Evolutionary conservation across 2,797 vertebrate genomes (phyloP), one percentile per base, ranked within the genome.

Genomic region (Selene dorsalis): DNA sequence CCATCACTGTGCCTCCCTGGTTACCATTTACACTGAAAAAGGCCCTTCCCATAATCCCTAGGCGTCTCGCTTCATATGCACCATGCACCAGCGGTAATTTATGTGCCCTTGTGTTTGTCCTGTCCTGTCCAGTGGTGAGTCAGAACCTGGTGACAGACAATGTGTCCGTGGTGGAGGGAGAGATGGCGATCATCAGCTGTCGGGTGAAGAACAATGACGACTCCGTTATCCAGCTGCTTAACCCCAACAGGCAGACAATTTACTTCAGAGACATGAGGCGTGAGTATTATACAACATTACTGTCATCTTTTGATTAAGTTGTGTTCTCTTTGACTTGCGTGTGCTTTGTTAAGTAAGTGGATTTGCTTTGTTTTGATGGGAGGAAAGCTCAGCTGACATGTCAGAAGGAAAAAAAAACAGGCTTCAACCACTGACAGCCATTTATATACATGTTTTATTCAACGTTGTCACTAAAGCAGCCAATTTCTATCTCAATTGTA

Each of bases 221-320:
- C 94, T 98, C 97, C 0, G 97, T 99, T 86, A 98, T 98, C 87
- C 98, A 99, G 84, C 96, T 99, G 38, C 96, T 99, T 89, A 99
- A 98, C 92, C 97, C 97, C 89, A 98, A 98, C 95, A 95, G 97
- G 90, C 98, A 99, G 92, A 99, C 98, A 1, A 98, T 99, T 89
- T 99, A 97, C 84, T 99, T 98, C 95, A 94, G 95, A 89, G 97
- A 99, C 77, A 95, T 98, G 93, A 95, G 98, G 87, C 98, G 98
- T 99, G 94, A 97, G 97, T 55, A 77, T 52, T 53, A 16, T 5
- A 35, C 57, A 20, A 20, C 58, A 12, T 18, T 6, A 8, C 43
- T 0, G 13, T 20, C 45, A 20, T 24, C 38, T 65, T 55, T 20
- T 14, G 9, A 20, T 14, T 38, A 22, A 28, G 30, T 12, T 24